These are phyloP conservation scores for Conus betulinus DNA, from an alignment of 1,140 invertebrate genomes.

Conservation along the genomic window DNA sequence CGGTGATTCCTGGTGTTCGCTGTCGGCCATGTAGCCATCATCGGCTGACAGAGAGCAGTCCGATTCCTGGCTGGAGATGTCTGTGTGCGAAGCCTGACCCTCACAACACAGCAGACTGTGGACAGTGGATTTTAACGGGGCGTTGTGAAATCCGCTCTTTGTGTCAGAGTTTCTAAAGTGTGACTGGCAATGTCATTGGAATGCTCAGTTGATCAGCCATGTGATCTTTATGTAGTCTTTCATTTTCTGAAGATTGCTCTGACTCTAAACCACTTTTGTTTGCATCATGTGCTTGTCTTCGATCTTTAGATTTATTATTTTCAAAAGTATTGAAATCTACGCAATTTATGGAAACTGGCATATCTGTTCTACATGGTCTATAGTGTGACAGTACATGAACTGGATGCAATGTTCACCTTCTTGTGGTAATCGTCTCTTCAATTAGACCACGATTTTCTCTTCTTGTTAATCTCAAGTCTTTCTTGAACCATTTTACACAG, in stretches of 20 bases:
- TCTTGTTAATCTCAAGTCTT: not conserved
- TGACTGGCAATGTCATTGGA: not conserved
- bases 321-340: not conserved
- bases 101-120: not conserved
- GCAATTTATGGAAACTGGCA: not conserved
- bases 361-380: not conserved
- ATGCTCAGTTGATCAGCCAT: not conserved
- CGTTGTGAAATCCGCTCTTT: not conserved
- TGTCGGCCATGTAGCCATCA: slow-evolving; percentile 24
- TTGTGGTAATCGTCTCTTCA: not conserved
- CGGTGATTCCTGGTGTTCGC: not conserved
- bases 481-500: not conserved
- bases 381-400: not conserved
- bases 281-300: not conserved
- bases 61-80: not conserved
- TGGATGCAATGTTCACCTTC: not conserved
- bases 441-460: not conserved
- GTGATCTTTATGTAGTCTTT: not conserved
- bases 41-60: not conserved
- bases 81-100: not conserved
- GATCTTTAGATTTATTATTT: not conserved
- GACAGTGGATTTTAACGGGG: not conserved
- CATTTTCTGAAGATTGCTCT: not conserved
- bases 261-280: not conserved
- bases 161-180: not conserved